Base-by-base conservation (phyloP, 2,888 invertebrate species). In the Drosophila limbata region DNA sequence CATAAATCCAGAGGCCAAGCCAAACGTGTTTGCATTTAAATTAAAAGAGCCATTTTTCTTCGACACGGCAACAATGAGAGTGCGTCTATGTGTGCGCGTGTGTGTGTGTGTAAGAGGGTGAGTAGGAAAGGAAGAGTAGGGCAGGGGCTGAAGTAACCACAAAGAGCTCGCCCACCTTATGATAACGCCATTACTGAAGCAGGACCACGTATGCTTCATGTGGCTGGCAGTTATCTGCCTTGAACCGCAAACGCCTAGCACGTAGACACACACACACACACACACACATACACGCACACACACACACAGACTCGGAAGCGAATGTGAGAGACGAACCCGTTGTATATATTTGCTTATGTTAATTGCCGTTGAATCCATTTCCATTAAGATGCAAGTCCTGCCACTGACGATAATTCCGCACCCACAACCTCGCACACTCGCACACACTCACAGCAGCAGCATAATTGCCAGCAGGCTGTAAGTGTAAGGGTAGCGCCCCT, bases 41-140 rank as follows among this genome's bases (percentile, higher is more conserved):
- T 91, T 91, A 91, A 91, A 90, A 90, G 90, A 90, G 90, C 89
- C 90, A 90, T 91, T 90, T 91, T 90, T 91, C 91, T 91, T 88
- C 76, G 73, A 77, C 68, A 65, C 61, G 63, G 66, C 50, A 45
- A 33, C 48, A n/a, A 39, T n/a, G 19, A 40, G 17, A 37, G 44
- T 11, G 9, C 9, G 15, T n/a, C 28, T 33, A 17, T 51, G 51
- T 57, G 48, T 68, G 42, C 28, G 45, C 57, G 40, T 35, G 52
- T 44, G 40, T 44, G 40, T 52, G 39, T 50, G 40, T 28, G 69
- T 53, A 8, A 45, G 25, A 47, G 15, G 31, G 8, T 11, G 6
- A 17, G 21, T 28, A n/a, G 9, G 51, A n/a, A 25, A 25, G 55
- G 37, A 44, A 37, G 15, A 17, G 53, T 3, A 13, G 53, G 25